phyloP scores from a whole-genome alignment of 2,797 vertebrate genomes.

The Spinus olivaceus region DNA sequence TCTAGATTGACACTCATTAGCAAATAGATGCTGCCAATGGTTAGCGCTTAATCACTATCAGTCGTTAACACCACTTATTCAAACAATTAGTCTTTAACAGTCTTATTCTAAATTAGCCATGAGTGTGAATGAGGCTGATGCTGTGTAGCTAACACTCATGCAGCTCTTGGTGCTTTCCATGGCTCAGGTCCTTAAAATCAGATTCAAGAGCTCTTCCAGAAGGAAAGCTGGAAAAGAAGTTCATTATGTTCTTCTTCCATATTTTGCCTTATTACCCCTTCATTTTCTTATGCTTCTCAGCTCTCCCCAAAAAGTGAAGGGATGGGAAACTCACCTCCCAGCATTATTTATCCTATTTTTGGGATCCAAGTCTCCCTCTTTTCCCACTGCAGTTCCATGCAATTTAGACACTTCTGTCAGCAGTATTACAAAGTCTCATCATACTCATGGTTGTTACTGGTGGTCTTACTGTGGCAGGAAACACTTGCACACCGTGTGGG shows the following conservation, averaged over 20 bases:
- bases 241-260: neutral
- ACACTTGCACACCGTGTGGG: rapidly evolving
- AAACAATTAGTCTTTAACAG: neutral
- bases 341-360: neutral
- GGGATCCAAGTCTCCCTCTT: neutral
- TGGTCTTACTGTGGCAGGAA: rapidly evolving
- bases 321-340: neutral
- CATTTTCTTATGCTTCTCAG: neutral
- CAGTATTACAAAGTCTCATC: neutral
- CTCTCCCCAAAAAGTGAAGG: neutral
- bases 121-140: neutral
- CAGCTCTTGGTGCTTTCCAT: neutral
- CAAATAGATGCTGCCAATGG: neutral
- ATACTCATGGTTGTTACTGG: neutral
- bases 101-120: neutral
- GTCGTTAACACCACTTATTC: neutral
- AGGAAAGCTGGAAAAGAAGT: neutral
- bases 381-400: neutral
- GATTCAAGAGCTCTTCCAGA: neutral
- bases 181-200: neutral
- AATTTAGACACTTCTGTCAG: neutral
- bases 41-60: neutral
- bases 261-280: neutral
- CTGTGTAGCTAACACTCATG: neutral
- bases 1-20: neutral